phyloP scores from a whole-genome alignment of 2,888 invertebrate species.

The Morpho deidamia region DNA sequence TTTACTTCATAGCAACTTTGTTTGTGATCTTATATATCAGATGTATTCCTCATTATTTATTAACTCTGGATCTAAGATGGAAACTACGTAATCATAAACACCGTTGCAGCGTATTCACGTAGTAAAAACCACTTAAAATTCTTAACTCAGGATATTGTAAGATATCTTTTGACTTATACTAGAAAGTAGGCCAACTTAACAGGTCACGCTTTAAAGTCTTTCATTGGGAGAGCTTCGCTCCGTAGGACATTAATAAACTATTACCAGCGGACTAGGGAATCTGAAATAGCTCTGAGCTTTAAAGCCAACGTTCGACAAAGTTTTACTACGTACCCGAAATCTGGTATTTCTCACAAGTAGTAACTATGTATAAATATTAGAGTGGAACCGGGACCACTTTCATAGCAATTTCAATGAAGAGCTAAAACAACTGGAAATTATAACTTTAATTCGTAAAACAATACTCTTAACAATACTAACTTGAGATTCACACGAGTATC shows the following conservation, averaged over 20 bases:
- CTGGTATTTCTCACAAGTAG: neutral
- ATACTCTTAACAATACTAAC: too few relatives aligned
- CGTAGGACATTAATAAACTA: slow-evolving; percentile 17
- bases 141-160: slow-evolving; percentile 21
- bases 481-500: too few relatives aligned
- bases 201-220: slow-evolving; percentile 21
- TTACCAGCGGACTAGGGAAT: slow-evolving; percentile 6
- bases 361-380: neutral
- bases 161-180: slow-evolving; percentile 12
- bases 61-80: neutral
- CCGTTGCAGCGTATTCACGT: neutral
- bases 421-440: too few relatives aligned
- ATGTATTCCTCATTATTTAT: too few relatives aligned
- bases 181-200: slow-evolving; percentile 17
- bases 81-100: neutral
- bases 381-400: neutral
- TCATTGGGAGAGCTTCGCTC: slow-evolving; percentile 6
- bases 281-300: neutral
- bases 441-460: too few relatives aligned
- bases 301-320: neutral
- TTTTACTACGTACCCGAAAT: neutral
- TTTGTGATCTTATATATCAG: too few relatives aligned
- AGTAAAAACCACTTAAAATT: slow-evolving; percentile 19
- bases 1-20: too few relatives aligned
- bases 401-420: too few relatives aligned